Percentiles rank a stretch among this genome's conserved stretches.
phyloP scores from a whole-genome alignment of 2,797 vertebrate species.

The Xiphorhynchus erythropygius region DNA sequence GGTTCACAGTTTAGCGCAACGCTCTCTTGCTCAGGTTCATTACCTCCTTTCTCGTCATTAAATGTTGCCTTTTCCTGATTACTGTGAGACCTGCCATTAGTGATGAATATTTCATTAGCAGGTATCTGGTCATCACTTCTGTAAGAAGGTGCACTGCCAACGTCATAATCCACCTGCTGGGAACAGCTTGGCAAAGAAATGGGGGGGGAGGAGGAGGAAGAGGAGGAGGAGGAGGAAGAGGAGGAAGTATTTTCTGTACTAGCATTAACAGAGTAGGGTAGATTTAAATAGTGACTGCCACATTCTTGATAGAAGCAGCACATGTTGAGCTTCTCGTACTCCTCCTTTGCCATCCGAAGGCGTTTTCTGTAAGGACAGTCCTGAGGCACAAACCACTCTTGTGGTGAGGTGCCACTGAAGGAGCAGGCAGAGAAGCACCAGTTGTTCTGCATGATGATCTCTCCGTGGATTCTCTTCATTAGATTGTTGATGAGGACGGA shows the following conservation, averaged over 20 bases:
- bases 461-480: constrained; percentile 89
- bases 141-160: constrained; percentile 69
- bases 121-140: constrained; percentile 75
- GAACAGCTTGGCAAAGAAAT: constrained; percentile 81
- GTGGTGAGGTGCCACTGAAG: constrained; percentile 64
- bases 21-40: constrained; percentile 66
- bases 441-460: constrained; percentile 93
- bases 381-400: constrained; percentile 83
- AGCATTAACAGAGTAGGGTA: constrained; percentile 87
- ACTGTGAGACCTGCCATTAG: constrained; percentile 65
- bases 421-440: constrained; percentile 90
- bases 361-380: constrained; percentile 89
- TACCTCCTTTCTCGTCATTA: constrained; percentile 56
- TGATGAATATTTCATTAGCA: constrained; percentile 76
- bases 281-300: constrained; percentile 88
- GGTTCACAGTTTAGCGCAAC: constrained; percentile 68
- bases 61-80: constrained; percentile 75
- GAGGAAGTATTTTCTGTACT: constrained; percentile 73
- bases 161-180: constrained; percentile 76
- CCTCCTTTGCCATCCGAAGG: constrained; percentile 85
- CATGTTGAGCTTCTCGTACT: constrained; percentile 84
- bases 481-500: constrained; percentile 97
- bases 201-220: constrained; percentile 47
- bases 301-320: constrained; percentile 93
- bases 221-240: constrained; percentile 46